Conservation (phyloP, 2,888 invertebrate genomes). For the Yponomeuta plumbellus region DNA sequence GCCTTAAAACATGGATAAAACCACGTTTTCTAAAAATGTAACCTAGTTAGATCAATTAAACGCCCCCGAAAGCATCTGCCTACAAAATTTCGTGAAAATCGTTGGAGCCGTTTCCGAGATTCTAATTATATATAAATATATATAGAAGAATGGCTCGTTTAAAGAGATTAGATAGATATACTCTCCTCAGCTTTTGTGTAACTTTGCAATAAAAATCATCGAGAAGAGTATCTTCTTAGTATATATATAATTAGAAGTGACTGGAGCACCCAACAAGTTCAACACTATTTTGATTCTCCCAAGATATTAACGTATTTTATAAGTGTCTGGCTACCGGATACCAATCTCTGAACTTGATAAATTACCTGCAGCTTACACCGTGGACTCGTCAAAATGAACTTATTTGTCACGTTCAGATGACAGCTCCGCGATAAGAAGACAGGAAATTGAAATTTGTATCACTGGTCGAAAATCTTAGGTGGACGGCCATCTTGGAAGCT, state of each 20-base stretch:
- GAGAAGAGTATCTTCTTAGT: background rate
- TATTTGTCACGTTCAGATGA: slow-evolving; percentile 73
- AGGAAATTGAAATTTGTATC: slow-evolving; percentile 75
- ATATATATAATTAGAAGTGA: background rate
- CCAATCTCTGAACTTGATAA: slow-evolving; percentile 52
- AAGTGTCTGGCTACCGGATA: slow-evolving; percentile 35
- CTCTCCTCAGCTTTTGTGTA: background rate
- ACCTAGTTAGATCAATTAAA: too few species aligned
- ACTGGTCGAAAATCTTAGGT: slow-evolving; percentile 63
- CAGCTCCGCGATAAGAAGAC: slow-evolving; percentile 56
- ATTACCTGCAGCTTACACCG: slow-evolving; percentile 53
- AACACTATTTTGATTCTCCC: background rate
- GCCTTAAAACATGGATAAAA: too few species aligned
- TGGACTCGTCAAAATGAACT: slow-evolving; percentile 71
- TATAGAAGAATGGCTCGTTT: too few species aligned
- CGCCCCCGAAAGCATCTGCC: too few species aligned
- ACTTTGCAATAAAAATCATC: background rate
- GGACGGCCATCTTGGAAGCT: slow-evolving; percentile 62
- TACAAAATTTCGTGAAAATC: too few species aligned
- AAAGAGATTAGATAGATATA: too few species aligned
- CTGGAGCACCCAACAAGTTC: background rate
- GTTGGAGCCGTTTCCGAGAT: too few species aligned
- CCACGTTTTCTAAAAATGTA: too few species aligned
- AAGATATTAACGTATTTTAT: background rate
- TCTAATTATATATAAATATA: too few species aligned